Conservation (phyloP, 2,113 vertebrate species). For the cat (Felis catus) region DNA sequence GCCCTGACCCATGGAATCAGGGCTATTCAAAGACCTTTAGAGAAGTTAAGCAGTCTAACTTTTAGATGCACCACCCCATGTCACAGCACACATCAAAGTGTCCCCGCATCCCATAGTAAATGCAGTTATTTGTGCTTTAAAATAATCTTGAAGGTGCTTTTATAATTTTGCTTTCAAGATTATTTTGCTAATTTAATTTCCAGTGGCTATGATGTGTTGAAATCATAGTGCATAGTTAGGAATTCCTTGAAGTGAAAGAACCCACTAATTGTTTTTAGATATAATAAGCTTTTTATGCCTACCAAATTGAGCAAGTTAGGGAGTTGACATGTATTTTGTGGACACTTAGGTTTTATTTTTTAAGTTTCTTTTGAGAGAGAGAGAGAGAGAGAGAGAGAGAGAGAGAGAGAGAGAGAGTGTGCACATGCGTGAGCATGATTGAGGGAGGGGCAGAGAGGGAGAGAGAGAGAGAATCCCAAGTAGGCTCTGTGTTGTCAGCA, state of each 20-base stretch:
- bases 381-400: too few species aligned
- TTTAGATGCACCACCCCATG: background rate
- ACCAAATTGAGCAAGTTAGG: background rate
- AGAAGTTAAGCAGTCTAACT: background rate
- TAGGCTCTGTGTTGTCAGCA: too few species aligned
- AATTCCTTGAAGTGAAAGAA: slow-evolving; percentile 32
- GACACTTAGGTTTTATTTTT: background rate
- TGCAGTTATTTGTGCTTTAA: slow-evolving; percentile 38
- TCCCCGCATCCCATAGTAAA: background rate
- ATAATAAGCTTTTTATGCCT: background rate
- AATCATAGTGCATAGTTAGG: background rate
- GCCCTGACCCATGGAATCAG: background rate
- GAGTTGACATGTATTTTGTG: background rate
- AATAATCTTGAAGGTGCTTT: slow-evolving; percentile 4
- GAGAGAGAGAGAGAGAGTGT: too few species aligned
- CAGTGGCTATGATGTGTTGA: slow-evolving; percentile 15
- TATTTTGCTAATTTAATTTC: slow-evolving; percentile 52
- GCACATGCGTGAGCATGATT: too few species aligned
- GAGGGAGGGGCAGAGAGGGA: too few species aligned
- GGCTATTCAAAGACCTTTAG: background rate
- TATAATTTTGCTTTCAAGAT: slow-evolving; percentile 19
- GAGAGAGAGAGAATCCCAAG: too few species aligned
- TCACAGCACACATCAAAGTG: background rate
- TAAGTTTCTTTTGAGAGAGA: too few species aligned
- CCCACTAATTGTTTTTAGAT: slow-evolving; percentile 36